phyloP scores from a whole-genome alignment of 2,113 vertebrate genomes.

The Plecotus auritus region DNA sequence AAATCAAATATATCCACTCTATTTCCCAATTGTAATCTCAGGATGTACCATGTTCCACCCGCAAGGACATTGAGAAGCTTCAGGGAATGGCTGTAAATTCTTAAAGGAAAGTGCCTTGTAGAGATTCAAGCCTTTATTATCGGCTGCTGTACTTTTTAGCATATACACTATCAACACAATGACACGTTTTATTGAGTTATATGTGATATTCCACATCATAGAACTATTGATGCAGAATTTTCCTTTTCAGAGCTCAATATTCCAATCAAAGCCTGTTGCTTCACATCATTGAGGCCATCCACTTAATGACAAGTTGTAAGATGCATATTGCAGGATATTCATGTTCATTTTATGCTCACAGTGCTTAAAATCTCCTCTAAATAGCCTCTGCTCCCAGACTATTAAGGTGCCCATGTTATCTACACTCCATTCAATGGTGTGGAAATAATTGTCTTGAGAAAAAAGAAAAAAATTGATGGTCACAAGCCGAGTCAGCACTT shows the following conservation, averaged over 20 bases:
- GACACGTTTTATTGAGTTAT: slow-evolving; percentile 53
- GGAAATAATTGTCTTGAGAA: slow-evolving; percentile 71
- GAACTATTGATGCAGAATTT: slow-evolving; percentile 52
- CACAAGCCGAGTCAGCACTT: slow-evolving; percentile 61
- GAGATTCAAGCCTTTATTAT: background rate
- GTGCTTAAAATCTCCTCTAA: slow-evolving; percentile 68
- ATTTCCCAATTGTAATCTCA: background rate
- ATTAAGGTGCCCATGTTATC: slow-evolving; percentile 69
- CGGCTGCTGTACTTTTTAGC: slow-evolving; percentile 54
- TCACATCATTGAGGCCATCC: slow-evolving; percentile 35
- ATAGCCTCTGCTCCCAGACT: slow-evolving; percentile 60
- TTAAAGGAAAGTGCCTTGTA: slow-evolving; percentile 8
- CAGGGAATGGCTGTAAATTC: background rate
- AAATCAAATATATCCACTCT: background rate
- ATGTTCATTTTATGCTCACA: slow-evolving; percentile 66
- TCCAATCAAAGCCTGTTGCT: slow-evolving; percentile 57
- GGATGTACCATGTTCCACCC: background rate
- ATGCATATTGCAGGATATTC: slow-evolving; percentile 54
- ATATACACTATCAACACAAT: background rate
- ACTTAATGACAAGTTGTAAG: slow-evolving; percentile 58
- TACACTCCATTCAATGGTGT: slow-evolving; percentile 64
- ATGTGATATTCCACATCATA: background rate
- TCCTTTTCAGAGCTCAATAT: slow-evolving; percentile 49
- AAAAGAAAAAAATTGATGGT: slow-evolving; percentile 63
- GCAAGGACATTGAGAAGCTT: background rate